Evolutionary conservation across 2,113 vertebrate species (phyloP), one percentile per base, ranked within the genome.

Genomic region (Cyphomyrus plagiostoma): DNA sequence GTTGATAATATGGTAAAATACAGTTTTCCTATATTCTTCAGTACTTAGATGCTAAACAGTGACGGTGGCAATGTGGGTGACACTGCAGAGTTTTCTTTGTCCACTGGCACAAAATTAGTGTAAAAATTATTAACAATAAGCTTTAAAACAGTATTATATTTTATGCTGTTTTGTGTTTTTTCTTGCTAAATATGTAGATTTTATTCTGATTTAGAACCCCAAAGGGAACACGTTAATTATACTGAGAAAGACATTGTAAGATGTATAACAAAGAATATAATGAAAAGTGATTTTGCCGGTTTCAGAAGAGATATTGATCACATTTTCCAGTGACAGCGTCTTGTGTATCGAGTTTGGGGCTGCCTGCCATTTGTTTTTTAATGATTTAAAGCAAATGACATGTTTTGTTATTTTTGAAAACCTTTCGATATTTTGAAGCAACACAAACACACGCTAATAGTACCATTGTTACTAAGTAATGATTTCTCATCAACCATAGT

Each of bases 391-490:
- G 74, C 30, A 42, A 80, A 80, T 80, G 74, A 80, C 35, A 39
- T 26, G 74, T 42, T 80, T 19, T 26, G 13, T 80, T 17, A 80
- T 42, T 80, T 42, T 39, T 39, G 74, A 39, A 80, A 39, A 80
- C 35, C 17, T 80, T 80, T 17, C 0, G 35, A 42, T 80, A 80
- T 80, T 26, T 19, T 26, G 74, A 80, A 80, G 74, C 74, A 80
- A 80, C 35, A 80, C 74, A 80, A 80, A 80, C 74, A 80, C 74
- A 80, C 74, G 35, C 74, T 80, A 80, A 80, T 19, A 80, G 35
- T 80, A 80, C 74, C 30, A 42, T 39, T 35, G 35, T 80, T 42
- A 19, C 42, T 80, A 80, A 80, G 74, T 42, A 80, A 80, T 15
- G 6, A 7, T 19, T 80, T 80, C 74, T 80, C 74, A 19, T 39